Evolutionary conservation across 2,797 vertebrate genomes (phyloP).

Genomic region (Chelon labrosus): DNA sequence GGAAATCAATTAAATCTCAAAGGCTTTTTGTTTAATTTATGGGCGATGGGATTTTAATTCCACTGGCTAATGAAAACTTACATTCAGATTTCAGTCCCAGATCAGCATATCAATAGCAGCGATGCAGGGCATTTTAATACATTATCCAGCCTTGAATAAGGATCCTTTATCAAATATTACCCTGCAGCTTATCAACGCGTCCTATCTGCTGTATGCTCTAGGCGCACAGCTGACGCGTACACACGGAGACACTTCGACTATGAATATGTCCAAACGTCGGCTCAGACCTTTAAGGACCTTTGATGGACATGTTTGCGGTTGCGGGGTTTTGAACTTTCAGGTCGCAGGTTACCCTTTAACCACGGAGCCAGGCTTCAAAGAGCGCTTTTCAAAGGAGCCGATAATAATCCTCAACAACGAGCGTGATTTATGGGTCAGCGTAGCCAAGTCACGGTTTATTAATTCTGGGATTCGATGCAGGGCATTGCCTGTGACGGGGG

Average conservation of each 20-base stretch:
- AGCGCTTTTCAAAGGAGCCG: constrained; percentile 30
- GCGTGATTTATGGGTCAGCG: constrained; percentile 64
- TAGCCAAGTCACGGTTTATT: constrained; percentile 64
- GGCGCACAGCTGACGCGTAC: not conserved
- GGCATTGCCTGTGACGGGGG: constrained; percentile 42
- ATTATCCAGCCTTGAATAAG: constrained; percentile 31
- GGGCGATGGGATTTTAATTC: constrained; percentile 72
- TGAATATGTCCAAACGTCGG: constrained; percentile 6
- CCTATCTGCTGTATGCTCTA: constrained; percentile 15
- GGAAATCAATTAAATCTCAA: constrained; percentile 72
- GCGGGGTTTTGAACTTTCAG: constrained; percentile 34
- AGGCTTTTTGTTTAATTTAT: constrained; percentile 69
- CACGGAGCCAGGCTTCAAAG: constrained; percentile 35
- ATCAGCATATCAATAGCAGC: constrained; percentile 65
- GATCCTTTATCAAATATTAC: constrained; percentile 27
- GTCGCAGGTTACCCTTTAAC: constrained; percentile 38
- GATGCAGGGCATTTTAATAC: constrained; percentile 42
- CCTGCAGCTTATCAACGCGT: constrained; percentile 22
- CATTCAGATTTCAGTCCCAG: constrained; percentile 54
- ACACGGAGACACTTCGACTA: not conserved
- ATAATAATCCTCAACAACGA: constrained; percentile 53
- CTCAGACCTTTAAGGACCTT: not conserved
- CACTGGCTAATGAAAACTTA: constrained; percentile 64
- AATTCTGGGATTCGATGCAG: constrained; percentile 48
- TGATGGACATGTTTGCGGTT: constrained; percentile 41